phyloP scores from a whole-genome alignment of 2,113 vertebrate species.

The Danionella cerebrum region DNA sequence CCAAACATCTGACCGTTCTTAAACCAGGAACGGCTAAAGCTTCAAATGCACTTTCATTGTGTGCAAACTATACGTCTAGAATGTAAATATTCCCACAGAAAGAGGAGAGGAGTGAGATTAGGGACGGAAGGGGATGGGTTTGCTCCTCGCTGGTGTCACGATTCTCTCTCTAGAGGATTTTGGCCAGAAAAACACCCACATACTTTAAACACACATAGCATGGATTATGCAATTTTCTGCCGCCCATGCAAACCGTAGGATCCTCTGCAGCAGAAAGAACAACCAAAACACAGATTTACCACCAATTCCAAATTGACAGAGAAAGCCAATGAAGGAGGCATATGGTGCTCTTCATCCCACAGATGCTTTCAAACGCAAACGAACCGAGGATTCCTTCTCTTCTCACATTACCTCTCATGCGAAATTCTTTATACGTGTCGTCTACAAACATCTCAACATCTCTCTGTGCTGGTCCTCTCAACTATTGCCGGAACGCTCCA shows the following conservation, averaged over 20 bases:
- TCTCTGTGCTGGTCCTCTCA: too few species aligned
- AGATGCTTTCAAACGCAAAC: neutral
- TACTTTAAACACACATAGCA: neutral
- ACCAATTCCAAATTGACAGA: neutral
- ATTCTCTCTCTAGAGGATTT: neutral
- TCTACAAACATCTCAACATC: too few species aligned
- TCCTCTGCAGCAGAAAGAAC: conserved; percentile 6
- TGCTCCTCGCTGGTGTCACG: neutral
- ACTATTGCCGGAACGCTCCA: too few species aligned
- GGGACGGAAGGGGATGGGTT: conserved; percentile 39
- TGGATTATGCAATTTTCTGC: conserved; percentile 13
- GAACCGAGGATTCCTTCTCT: neutral
- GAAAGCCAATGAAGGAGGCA: neutral
- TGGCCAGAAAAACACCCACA: conserved; percentile 16
- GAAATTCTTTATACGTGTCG: too few species aligned
- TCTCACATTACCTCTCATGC: too few species aligned
- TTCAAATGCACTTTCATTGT: neutral
- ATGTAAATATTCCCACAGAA: neutral
- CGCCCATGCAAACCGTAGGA: conserved; percentile 5
- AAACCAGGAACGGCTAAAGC: too few species aligned
- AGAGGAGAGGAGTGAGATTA: neutral
- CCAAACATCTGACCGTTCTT: neutral
- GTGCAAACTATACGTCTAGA: too few species aligned
- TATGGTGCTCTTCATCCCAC: neutral
- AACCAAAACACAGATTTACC: conserved; percentile 6